Percentiles rank a stretch among this genome's conserved stretches.
Conservation (phyloP, 2,113 vertebrate species). For the Galeopterus variegatus region DNA sequence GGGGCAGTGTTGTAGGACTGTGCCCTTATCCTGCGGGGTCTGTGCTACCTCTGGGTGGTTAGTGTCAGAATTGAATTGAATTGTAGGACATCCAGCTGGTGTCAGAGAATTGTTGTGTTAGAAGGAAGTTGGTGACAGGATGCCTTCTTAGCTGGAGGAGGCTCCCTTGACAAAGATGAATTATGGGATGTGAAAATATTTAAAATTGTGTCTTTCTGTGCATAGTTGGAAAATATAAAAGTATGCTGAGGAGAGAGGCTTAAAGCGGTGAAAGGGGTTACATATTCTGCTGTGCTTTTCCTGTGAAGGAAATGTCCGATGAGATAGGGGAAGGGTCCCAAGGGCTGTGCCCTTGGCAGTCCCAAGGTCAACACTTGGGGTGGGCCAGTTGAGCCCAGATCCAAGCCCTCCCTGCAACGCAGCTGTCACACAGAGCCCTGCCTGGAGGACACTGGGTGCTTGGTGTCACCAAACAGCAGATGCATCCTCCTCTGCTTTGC, state of each 20-base stretch:
- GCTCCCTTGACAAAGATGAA: neutral
- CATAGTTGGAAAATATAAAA: neutral
- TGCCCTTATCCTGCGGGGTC: no score
- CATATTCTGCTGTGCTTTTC: neutral
- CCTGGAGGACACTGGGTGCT: neutral
- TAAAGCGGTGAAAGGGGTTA: neutral
- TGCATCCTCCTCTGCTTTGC: neutral
- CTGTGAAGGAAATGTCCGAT: neutral
- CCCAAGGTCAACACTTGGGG: neutral
- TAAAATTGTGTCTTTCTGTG: neutral
- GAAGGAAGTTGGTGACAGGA: neutral
- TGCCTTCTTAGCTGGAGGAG: neutral
- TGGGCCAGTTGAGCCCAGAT: neutral
- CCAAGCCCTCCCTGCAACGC: neutral
- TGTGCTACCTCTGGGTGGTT: no score
- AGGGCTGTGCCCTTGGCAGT: accelerated
- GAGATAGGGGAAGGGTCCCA: neutral
- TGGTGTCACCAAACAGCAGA: neutral
- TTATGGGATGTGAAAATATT: neutral
- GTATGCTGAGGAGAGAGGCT: neutral
- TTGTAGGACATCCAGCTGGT: neutral
- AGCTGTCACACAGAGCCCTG: neutral
- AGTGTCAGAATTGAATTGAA: no score
- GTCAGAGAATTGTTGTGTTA: neutral
- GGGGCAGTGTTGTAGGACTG: no score